Evolutionary conservation across 1,140 invertebrate genomes (phyloP).

Genomic region (silkworm (Bombyx mori)): DNA sequence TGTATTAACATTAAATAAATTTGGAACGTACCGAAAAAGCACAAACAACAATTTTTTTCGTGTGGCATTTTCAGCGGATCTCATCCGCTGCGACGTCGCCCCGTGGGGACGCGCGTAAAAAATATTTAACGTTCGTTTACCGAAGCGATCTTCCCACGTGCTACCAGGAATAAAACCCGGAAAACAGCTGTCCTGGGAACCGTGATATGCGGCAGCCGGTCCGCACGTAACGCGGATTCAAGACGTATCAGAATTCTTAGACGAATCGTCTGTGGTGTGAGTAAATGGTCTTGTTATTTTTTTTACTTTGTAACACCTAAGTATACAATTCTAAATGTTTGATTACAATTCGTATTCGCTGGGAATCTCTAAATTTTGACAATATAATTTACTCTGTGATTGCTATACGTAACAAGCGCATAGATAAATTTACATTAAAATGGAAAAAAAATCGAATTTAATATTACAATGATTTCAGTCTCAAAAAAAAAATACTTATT

Average conservation of each 20-base stretch:
- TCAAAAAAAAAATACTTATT: too few species aligned
- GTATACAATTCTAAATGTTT: background rate
- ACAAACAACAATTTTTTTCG: too few species aligned
- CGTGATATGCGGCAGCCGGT: conserved; percentile 8
- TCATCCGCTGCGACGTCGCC: background rate
- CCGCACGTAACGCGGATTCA: background rate
- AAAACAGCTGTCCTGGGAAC: conserved; percentile 48
- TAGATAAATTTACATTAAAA: too few species aligned
- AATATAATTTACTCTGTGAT: background rate
- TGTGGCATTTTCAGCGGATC: background rate
- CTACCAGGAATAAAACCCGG: conserved; percentile 56
- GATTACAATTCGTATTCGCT: background rate
- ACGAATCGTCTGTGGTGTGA: background rate
- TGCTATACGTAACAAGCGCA: too few species aligned
- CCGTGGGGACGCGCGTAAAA: conserved; percentile 11
- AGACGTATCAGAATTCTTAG: too few species aligned
- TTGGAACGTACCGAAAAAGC: too few species aligned
- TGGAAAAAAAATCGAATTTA: too few species aligned
- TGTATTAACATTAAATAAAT: too few species aligned
- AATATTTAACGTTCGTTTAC: conserved; percentile 41
- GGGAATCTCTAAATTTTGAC: background rate
- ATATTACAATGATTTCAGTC: too few species aligned
- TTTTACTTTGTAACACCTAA: background rate
- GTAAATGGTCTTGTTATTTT: background rate
- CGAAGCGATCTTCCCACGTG: conserved; percentile 52